phyloP scores from a whole-genome alignment of 2,113 vertebrate genomes.

The Poeciliopsis retropinna region DNA sequence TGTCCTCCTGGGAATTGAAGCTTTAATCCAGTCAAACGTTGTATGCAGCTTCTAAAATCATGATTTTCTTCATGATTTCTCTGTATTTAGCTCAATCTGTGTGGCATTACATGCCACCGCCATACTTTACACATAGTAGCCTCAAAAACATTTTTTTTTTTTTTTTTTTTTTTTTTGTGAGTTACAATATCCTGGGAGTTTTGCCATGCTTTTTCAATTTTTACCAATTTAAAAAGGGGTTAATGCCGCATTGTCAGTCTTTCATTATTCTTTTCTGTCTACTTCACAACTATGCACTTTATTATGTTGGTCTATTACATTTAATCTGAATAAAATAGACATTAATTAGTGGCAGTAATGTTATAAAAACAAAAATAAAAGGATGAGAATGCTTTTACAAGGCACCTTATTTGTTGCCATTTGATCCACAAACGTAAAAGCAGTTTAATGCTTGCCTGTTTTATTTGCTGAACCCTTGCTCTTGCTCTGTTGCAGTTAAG shows the following conservation, averaged over 20 bases:
- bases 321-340: not conserved
- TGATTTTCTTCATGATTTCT: not conserved
- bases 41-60: not conserved
- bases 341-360: not conserved
- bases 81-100: not conserved
- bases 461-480: constrained; percentile 99
- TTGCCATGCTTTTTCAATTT: no score
- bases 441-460: constrained; percentile 88
- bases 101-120: no score
- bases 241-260: not conserved
- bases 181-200: not conserved
- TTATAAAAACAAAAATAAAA: constrained; percentile 42
- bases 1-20: not conserved
- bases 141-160: no score
- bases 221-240: not conserved
- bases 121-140: no score
- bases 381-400: not conserved
- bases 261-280: not conserved
- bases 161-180: not conserved
- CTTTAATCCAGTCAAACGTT: not conserved
- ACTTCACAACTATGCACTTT: not conserved
- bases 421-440: constrained; percentile 61
- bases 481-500: constrained; percentile 91
- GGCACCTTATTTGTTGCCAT: constrained; percentile 59
- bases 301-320: not conserved